Conservation (phyloP, 2,888 invertebrate species). For the Cephus pulcher region DNA sequence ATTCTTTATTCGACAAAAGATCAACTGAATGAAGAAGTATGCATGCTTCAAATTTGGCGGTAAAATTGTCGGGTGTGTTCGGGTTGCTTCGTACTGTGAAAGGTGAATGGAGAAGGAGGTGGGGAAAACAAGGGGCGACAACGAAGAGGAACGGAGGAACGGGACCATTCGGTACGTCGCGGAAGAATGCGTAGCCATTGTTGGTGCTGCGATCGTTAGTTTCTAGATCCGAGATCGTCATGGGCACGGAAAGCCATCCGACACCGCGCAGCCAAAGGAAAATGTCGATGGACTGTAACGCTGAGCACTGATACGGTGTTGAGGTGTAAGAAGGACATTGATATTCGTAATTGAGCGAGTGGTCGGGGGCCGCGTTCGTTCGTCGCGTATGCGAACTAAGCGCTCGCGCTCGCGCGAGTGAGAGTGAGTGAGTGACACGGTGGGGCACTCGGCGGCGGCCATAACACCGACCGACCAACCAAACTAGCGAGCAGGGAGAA, state of each 20-base stretch:
- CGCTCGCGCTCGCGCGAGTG: constrained; percentile 48
- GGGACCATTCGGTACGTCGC: constrained; percentile 60
- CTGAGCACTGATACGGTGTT: constrained; percentile 65
- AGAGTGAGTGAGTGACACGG: constrained; percentile 52
- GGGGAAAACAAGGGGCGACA: constrained; percentile 20
- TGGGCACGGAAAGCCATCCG: constrained; percentile 69
- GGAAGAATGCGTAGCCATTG: constrained; percentile 68
- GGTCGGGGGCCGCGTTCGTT: constrained; percentile 10
- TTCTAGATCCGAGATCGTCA: constrained; percentile 66
- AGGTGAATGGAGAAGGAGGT: constrained; percentile 16
- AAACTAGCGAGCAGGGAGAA: constrained; percentile 59
- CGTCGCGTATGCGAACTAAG: constrained; percentile 47
- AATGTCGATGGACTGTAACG: constrained; percentile 63
- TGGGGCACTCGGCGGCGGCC: constrained; percentile 56
- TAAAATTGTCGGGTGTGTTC: constrained; percentile 19
- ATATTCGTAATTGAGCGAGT: constrained; percentile 12
- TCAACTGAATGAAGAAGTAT: neutral
- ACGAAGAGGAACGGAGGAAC: constrained; percentile 53
- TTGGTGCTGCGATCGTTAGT: constrained; percentile 65
- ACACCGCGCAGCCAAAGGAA: constrained; percentile 65
- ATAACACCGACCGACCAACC: constrained; percentile 57
- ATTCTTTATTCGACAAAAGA: neutral
- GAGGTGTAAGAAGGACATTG: constrained; percentile 20
- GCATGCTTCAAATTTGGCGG: constrained; percentile 35
- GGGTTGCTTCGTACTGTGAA: constrained; percentile 11